Base-by-base conservation (phyloP, 1,140 invertebrate genomes). In the Bombus vancouverensis region DNA sequence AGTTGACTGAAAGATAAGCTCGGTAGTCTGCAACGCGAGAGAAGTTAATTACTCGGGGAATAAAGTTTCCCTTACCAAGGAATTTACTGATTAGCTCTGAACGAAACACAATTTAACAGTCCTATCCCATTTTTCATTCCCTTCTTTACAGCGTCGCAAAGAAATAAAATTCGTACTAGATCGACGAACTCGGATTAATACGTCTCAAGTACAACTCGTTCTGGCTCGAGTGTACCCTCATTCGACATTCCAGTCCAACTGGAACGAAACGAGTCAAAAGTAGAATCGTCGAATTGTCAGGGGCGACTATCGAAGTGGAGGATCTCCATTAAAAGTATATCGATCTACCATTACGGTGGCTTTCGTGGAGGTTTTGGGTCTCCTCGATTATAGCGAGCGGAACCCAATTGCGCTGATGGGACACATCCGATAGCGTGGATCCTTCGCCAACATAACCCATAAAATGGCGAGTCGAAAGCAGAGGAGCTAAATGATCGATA, bases 331-430 rank as follows among this genome's bases (percentile, higher is more conserved):
- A 32, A 73, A 65, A 73, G 53, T 65, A 28, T 73, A 34, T 18
- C 70, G 25, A 22, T 44, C n/a, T 47, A n/a, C 47, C 34, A 10
- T 68, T 68, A 34, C 62, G 9, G 37, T 5, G 18, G 13, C 32
- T 44, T 72, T 42, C 44, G 8, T n/a, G n/a, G 6, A 10, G 34
- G 34, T 39, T 47, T 32, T n/a, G n/a, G 25, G 12, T 28, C 18
- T 37, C 10, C 53, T 62, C 37, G 34, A 59, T 81, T 73, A 65
- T 53, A 47, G 57, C 6, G n/a, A 44, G 25, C 70, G 70, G 25
- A 81, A 73, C 22, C 70, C 39, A 73, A 53, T 73, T 15, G 37
- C n/a, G 47, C 39, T 28, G 57, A 73, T 73, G 70, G 80, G 80
- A 42, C 53, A 65, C 57, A 57, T 81, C 80, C 80, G 70, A 62